A percentile compares a stretch with the other conserved stretches of the same genome.
phyloP scores from a whole-genome alignment of 2,113 vertebrate genomes.

The Proterorhinus semilunaris region DNA sequence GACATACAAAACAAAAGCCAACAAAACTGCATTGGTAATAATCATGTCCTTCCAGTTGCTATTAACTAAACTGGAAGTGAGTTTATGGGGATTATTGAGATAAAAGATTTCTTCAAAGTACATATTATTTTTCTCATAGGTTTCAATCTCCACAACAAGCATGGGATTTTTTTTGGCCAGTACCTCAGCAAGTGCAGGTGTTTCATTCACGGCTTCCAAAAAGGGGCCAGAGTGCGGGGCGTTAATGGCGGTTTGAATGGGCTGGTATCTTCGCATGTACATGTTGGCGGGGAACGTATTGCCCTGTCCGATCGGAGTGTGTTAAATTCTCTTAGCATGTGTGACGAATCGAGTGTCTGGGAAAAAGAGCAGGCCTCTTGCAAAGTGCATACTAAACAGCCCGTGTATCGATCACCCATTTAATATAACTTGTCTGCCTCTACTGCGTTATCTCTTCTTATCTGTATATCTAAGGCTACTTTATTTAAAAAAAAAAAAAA shows the following conservation, averaged over 20 bases:
- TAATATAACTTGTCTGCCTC: conserved; percentile 21
- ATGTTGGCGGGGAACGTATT: conserved; percentile 49
- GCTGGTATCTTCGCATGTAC: conserved; percentile 46
- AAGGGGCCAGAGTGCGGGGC: conserved; percentile 29
- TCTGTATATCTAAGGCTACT: conserved; percentile 24
- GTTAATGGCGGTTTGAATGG: conserved; percentile 34
- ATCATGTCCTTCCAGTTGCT: too few species aligned
- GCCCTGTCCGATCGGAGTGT: conserved; percentile 51
- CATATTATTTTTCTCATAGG: background rate
- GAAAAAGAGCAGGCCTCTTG: conserved; percentile 53
- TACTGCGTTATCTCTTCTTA: conserved; percentile 20
- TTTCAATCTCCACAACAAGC: background rate
- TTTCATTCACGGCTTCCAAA: conserved; percentile 49
- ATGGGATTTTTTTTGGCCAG: background rate
- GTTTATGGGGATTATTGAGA: too few species aligned
- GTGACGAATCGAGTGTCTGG: conserved; percentile 71
- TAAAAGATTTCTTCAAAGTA: too few species aligned
- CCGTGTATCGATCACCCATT: conserved; percentile 60
- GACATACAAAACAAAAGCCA: too few species aligned
- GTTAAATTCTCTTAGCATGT: conserved; percentile 76
- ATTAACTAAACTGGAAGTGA: too few species aligned
- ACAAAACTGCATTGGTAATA: too few species aligned
- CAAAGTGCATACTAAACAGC: conserved; percentile 61
- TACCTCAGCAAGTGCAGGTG: conserved; percentile 43
- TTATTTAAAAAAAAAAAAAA: too few species aligned